Evolutionary conservation across 2,888 invertebrate genomes (phyloP).

Genomic region (Thelaira solivaga): DNA sequence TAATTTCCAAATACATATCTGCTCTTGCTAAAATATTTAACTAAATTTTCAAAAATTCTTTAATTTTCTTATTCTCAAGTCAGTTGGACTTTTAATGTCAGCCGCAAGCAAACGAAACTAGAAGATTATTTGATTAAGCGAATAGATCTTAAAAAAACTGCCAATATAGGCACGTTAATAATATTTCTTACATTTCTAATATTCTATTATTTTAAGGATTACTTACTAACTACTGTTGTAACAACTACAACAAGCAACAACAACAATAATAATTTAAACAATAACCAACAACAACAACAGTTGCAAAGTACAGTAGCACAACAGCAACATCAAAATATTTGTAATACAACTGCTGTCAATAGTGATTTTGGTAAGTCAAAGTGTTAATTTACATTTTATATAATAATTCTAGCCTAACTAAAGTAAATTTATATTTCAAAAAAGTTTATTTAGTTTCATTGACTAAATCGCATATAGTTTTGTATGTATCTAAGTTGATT

Average conservation of each 20-base stretch:
- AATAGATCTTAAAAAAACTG: constrained; percentile 24
- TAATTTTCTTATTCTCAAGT: constrained; percentile 25
- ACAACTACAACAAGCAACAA: constrained; percentile 57
- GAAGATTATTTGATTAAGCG: constrained; percentile 28
- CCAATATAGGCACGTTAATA: constrained; percentile 41
- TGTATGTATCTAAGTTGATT: constrained; percentile 22
- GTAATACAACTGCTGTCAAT: constrained; percentile 42
- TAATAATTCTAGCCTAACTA: not conserved
- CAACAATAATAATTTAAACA: constrained; percentile 53
- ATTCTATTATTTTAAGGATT: constrained; percentile 70
- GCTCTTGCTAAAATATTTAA: not conserved
- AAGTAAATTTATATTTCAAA: not conserved
- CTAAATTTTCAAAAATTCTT: not conserved
- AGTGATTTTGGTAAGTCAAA: constrained; percentile 58
- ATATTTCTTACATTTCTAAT: constrained; percentile 60
- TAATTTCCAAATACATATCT: not conserved
- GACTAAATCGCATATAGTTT: constrained; percentile 1
- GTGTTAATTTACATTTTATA: constrained; percentile 18
- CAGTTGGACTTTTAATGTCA: constrained; percentile 43
- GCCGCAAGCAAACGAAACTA: constrained; percentile 54
- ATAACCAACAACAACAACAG: constrained; percentile 54
- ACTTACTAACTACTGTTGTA: constrained; percentile 68
- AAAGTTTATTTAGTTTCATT: constrained; percentile 25
- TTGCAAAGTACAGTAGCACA: constrained; percentile 47
- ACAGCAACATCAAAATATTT: constrained; percentile 31